A percentile compares a stretch with the other conserved stretches of the same genome.
These are phyloP conservation scores for Ifrita kowaldi DNA, from an alignment of 2,113 vertebrate genomes.

Conservation along the genomic window DNA sequence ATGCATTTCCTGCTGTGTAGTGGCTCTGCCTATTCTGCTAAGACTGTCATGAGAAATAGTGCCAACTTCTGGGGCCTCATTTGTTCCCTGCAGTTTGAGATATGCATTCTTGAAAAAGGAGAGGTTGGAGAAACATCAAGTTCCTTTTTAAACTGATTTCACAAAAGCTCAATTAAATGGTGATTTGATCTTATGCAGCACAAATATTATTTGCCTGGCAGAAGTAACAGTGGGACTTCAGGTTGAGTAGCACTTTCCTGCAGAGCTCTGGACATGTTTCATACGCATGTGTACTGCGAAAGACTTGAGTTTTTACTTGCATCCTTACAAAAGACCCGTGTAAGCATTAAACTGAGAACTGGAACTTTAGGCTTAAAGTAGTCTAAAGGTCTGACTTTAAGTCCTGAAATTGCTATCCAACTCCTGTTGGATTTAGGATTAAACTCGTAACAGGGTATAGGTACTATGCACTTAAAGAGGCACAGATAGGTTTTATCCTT, in stretches of 20 bases:
- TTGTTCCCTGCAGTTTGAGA: background rate
- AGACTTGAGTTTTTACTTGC: background rate
- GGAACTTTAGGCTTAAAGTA: background rate
- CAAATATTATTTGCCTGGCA: slow-evolving; percentile 9
- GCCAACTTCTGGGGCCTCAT: background rate
- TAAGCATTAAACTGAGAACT: background rate
- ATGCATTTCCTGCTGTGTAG: background rate
- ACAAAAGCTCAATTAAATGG: slow-evolving; percentile 31
- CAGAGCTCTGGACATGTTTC: background rate
- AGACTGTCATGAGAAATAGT: background rate
- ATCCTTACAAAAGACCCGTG: background rate
- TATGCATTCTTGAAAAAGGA: background rate
- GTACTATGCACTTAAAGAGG: background rate
- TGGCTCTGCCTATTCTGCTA: background rate
- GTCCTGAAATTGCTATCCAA: background rate
- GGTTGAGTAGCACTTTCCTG: background rate
- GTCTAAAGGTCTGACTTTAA: background rate
- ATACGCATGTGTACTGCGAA: background rate
- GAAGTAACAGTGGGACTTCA: background rate
- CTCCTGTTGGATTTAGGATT: background rate
- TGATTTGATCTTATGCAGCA: slow-evolving; percentile 7
- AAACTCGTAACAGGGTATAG: background rate
- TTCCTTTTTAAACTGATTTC: slow-evolving; percentile 23
- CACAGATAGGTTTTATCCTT: background rate
- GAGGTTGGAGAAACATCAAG: background rate